phyloP scores from a whole-genome alignment of 1,140 invertebrate genomes.

The Aphis gossypii region DNA sequence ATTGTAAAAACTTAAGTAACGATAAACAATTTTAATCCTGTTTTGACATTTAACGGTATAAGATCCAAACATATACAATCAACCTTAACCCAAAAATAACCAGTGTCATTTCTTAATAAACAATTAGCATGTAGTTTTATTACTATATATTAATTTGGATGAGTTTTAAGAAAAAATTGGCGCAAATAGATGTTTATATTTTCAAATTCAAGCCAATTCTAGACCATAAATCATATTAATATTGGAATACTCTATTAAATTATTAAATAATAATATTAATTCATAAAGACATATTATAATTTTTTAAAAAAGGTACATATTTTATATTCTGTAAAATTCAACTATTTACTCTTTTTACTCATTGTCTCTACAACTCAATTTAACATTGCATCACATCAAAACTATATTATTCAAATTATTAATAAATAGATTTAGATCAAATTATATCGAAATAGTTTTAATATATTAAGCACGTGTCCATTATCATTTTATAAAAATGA shows the following conservation, averaged over 20 bases:
- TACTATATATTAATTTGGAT: background rate
- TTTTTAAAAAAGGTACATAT: background rate
- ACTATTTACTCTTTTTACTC: background rate
- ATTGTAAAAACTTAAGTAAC: background rate
- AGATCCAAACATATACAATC: background rate
- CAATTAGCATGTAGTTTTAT: background rate
- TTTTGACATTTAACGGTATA: background rate
- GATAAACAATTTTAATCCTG: background rate
- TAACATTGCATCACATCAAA: background rate
- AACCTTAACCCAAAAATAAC: slow-evolving; percentile 31
- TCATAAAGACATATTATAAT: background rate
- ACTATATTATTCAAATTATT: background rate
- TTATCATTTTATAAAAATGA: background rate
- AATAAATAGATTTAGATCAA: background rate
- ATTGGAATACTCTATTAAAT: background rate
- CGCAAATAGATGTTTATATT: background rate
- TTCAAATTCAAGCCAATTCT: background rate
- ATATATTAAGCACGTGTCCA: too few relatives aligned
- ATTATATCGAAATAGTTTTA: too few relatives aligned
- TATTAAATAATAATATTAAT: background rate
- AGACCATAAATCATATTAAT: background rate
- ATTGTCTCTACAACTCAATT: background rate
- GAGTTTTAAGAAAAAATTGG: background rate
- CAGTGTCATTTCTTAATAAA: background rate
- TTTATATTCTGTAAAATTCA: background rate